Evolutionary conservation across 1,140 invertebrate species (phyloP).

Genomic region (Rhopalosiphum padi): DNA sequence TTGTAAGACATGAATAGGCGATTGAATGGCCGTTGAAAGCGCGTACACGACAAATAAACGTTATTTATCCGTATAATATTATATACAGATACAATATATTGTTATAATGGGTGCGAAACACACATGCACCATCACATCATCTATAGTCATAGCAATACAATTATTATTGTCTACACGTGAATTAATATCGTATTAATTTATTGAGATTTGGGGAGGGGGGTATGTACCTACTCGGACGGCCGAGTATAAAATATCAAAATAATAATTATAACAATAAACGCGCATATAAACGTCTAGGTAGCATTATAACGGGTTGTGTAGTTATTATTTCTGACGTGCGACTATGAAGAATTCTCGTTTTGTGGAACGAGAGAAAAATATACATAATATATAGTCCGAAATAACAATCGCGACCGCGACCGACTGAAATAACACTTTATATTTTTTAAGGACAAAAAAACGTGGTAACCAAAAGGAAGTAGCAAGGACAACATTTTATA

Average conservation of each 20-base stretch:
- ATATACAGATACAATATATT: too few relatives aligned
- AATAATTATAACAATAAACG: neutral
- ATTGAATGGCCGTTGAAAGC: neutral
- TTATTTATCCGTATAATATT: neutral
- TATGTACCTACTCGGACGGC: neutral
- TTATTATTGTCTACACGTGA: neutral
- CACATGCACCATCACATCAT: neutral
- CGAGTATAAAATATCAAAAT: neutral
- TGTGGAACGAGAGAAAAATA: neutral
- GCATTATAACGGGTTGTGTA: neutral
- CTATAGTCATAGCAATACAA: neutral
- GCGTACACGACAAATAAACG: neutral
- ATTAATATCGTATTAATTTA: neutral
- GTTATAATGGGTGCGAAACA: neutral
- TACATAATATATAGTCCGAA: neutral
- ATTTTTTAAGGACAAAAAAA: neutral
- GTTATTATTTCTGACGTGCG: neutral
- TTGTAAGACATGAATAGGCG: neutral
- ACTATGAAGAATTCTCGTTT: neutral
- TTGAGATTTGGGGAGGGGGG: neutral
- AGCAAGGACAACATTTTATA: neutral
- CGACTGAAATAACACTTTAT: neutral
- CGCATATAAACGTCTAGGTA: neutral
- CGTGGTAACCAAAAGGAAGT: constrained; percentile 7
- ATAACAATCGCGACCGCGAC: neutral